A percentile compares a stretch with the other conserved stretches of the same genome.
These are phyloP conservation scores for Arbacia lixula DNA, from an alignment of 53 echinoderm and acorn worm species.

Conservation along the genomic window DNA sequence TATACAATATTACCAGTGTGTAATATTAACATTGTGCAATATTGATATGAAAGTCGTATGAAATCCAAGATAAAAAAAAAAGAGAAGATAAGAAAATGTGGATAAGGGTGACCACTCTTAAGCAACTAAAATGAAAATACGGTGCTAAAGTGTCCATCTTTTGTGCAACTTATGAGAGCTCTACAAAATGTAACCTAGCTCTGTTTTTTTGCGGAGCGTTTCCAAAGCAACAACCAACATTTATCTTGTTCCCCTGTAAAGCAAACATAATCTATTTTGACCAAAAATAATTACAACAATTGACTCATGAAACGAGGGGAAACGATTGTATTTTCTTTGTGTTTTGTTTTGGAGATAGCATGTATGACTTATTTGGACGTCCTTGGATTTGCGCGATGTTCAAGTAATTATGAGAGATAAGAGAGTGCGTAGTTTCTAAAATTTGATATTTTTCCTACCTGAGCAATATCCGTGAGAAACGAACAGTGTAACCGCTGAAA, in stretches of 20 bases:
- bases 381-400: constrained; percentile 11
- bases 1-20: too few species aligned
- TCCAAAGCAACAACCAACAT: constrained; percentile 19
- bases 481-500: not conserved
- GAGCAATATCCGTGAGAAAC: constrained; percentile 33
- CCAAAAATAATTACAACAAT: constrained; percentile 28
- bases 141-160: too few species aligned
- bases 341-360: constrained; percentile 15
- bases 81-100: too few species aligned
- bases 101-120: too few species aligned
- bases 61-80: too few species aligned
- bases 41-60: too few species aligned
- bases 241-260: constrained; percentile 9
- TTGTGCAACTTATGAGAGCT: too few species aligned
- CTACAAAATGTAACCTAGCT: too few species aligned
- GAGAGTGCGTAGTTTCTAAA: not conserved
- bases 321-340: constrained; percentile 7
- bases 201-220: not conserved
- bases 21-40: too few species aligned
- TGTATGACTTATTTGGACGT: constrained; percentile 13
- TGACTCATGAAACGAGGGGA: constrained; percentile 16
- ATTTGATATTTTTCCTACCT: constrained; percentile 17
- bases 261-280: constrained; percentile 10
- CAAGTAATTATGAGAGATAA: not conserved
- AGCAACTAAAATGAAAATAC: too few species aligned